phyloP scores from a whole-genome alignment of 2,113 vertebrate genomes.

The Meles meles region DNA sequence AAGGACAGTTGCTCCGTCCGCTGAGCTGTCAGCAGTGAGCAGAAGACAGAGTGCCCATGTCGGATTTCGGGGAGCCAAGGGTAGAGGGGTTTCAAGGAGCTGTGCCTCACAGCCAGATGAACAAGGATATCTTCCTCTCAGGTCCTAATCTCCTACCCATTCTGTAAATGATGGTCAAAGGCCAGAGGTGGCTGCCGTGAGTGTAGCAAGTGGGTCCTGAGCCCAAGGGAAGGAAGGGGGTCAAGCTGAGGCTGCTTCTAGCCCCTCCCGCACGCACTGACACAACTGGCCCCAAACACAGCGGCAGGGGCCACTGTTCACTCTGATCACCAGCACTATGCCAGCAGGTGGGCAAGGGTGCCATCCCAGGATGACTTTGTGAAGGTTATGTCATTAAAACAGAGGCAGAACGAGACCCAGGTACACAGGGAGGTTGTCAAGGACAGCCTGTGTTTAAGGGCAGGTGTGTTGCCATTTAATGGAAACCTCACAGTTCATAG shows the following conservation, averaged over 20 bases:
- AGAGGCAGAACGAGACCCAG: not conserved
- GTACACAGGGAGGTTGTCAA: not conserved
- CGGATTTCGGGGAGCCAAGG: not conserved
- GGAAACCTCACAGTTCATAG: not conserved
- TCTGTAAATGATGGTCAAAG: not conserved
- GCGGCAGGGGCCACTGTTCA: not conserved
- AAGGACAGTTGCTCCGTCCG: not conserved
- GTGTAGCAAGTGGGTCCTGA: not conserved
- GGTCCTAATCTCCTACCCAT: not conserved
- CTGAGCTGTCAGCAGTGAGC: not conserved
- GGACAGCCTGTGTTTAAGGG: not conserved
- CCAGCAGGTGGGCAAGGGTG: not conserved
- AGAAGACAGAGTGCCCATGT: fast-evolving
- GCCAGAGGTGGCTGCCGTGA: not conserved
- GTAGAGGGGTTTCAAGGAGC: not conserved
- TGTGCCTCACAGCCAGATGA: not conserved
- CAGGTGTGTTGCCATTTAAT: not conserved
- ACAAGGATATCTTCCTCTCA: not conserved
- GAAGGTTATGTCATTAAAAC: not conserved
- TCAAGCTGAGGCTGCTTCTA: not conserved
- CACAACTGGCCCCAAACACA: not conserved
- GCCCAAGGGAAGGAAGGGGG: not conserved
- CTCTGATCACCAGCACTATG: not conserved
- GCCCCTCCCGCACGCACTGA: not conserved
- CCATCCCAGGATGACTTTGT: not conserved